These are phyloP conservation scores for Eupithecia subfuscata DNA, from an alignment of 2,888 invertebrate species.

Conservation along the genomic window DNA sequence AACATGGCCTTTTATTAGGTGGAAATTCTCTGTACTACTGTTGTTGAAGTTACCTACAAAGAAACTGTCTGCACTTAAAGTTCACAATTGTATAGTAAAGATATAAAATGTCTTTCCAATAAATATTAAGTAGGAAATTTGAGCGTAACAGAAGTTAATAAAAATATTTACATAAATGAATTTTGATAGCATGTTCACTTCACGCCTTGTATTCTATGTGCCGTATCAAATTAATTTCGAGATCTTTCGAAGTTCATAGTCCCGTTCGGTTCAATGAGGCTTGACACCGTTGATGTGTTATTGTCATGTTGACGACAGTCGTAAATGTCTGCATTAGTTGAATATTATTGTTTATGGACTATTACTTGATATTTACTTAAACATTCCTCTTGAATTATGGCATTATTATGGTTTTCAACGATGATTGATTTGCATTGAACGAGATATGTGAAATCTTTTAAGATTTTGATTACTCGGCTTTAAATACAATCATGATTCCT, in stretches of 20 bases:
- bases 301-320: constrained; percentile 75
- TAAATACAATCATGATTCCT: neutral
- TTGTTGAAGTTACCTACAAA: constrained; percentile 40
- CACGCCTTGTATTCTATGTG: constrained; percentile 51
- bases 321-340: constrained; percentile 76
- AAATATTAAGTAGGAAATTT: constrained; percentile 41
- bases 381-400: neutral
- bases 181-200: constrained; percentile 49
- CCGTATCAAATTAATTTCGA: constrained; percentile 47
- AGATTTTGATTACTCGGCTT: neutral
- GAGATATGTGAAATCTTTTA: neutral
- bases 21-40: constrained; percentile 79
- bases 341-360: constrained; percentile 73
- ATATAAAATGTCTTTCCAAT: constrained; percentile 36
- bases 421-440: neutral
- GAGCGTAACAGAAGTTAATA: constrained; percentile 48
- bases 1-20: constrained; percentile 83
- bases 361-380: constrained; percentile 60
- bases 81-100: constrained; percentile 61
- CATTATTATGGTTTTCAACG: neutral
- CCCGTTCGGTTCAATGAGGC: constrained; percentile 78
- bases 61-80: constrained; percentile 30
- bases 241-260: constrained; percentile 59
- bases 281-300: constrained; percentile 77
- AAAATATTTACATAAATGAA: constrained; percentile 64